Conservation (phyloP, 2,888 invertebrate species). For the Noctua fimbriata region DNA sequence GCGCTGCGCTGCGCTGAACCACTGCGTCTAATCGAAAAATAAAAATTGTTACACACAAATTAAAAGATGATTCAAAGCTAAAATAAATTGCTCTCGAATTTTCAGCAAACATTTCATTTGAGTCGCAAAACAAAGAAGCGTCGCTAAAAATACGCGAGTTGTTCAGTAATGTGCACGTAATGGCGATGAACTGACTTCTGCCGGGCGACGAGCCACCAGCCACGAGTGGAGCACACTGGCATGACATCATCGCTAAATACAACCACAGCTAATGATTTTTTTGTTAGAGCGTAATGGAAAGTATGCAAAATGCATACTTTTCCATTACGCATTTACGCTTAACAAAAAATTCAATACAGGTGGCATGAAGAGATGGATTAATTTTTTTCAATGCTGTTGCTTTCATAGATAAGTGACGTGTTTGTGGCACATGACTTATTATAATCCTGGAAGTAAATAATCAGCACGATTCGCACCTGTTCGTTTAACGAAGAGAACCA, state of each 20-base stretch:
- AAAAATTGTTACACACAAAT: neutral
- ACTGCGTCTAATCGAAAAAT: neutral
- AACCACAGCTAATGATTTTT: conserved; percentile 12
- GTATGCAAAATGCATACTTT: neutral
- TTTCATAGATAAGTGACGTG: neutral
- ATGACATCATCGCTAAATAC: conserved; percentile 35
- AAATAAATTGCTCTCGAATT: conserved; percentile 14
- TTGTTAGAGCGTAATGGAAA: conserved; percentile 14
- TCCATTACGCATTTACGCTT: neutral
- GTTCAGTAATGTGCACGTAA: conserved; percentile 27
- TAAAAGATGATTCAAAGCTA: conserved; percentile 9
- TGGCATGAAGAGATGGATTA: no score
- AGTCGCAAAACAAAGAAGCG: conserved; percentile 24
- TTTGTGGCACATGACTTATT: neutral
- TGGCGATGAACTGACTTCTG: conserved; percentile 5
- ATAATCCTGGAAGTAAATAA: neutral
- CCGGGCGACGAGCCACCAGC: neutral
- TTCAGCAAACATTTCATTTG: conserved; percentile 27
- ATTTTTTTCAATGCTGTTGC: neutral
- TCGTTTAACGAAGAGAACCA: neutral
- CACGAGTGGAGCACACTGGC: neutral
- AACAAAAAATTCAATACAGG: neutral
- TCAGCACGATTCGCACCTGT: neutral
- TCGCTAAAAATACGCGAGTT: conserved; percentile 19
- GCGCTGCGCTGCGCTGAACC: no score